These are phyloP conservation scores for Brachionichthys hirsutus DNA, from an alignment of 2,113 vertebrate species.

Conservation along the genomic window DNA sequence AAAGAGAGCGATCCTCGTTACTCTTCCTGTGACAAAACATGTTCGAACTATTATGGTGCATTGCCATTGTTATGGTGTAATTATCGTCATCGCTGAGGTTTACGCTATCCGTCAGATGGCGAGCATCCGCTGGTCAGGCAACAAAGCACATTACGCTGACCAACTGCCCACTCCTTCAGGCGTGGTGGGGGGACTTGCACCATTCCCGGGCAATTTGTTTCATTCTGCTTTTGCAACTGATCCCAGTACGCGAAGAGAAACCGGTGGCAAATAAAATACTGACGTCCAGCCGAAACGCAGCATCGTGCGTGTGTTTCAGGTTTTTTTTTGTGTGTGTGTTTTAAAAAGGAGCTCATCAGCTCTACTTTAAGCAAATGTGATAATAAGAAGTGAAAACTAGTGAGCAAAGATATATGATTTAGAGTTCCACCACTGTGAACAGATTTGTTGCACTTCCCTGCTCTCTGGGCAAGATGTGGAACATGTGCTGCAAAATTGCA, in stretches of 20 bases:
- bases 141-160: slow-evolving; percentile 68
- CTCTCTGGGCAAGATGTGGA: no score
- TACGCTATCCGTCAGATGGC: slow-evolving; percentile 53
- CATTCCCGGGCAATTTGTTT: slow-evolving; percentile 72
- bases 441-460: no score
- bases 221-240: slow-evolving; percentile 70
- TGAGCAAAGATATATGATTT: no score
- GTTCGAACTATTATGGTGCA: slow-evolving; percentile 22
- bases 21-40: slow-evolving; percentile 45
- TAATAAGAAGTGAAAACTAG: no score
- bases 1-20: slow-evolving; percentile 36
- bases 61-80: slow-evolving; percentile 44
- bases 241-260: slow-evolving; percentile 61
- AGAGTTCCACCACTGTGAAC: no score
- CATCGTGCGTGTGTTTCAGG: slow-evolving; percentile 1
- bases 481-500: no score
- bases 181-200: slow-evolving; percentile 50
- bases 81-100: slow-evolving; percentile 53
- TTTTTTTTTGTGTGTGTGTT: no score
- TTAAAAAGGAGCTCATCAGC: no score
- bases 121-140: slow-evolving; percentile 56
- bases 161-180: slow-evolving; percentile 56
- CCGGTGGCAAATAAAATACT: slow-evolving; percentile 42
- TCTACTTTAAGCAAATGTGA: no score
- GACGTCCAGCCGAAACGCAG: slow-evolving; percentile 34